These are phyloP conservation scores for Patella ulyssiponensis DNA, from an alignment of 2,888 invertebrate genomes.

Conservation along the genomic window DNA sequence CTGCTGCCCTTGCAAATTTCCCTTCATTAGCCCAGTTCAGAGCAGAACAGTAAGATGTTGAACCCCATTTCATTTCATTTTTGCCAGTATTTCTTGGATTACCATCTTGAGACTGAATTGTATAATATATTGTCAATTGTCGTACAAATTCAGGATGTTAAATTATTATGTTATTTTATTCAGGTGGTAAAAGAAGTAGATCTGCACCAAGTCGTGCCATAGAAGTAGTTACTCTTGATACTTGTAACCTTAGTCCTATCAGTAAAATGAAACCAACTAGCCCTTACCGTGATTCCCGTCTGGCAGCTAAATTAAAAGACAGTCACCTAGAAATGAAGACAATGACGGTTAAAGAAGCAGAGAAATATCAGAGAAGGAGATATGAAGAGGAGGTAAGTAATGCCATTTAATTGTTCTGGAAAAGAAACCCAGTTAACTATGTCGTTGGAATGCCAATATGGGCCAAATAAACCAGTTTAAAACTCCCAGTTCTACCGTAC, in stretches of 20 bases:
- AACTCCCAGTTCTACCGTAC: no score
- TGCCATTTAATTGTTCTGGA: not conserved
- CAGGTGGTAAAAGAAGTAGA: constrained; percentile 63
- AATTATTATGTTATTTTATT: not conserved
- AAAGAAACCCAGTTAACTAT: no score
- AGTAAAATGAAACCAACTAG: constrained; percentile 51
- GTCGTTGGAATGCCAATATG: no score
- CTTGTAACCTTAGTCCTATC: constrained; percentile 48
- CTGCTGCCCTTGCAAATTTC: no score
- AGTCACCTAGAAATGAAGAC: constrained; percentile 67
- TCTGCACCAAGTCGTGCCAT: constrained; percentile 68
- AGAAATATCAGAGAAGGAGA: constrained; percentile 74
- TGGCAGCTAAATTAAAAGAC: constrained; percentile 51
- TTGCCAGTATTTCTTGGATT: no score
- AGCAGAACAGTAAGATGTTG: no score
- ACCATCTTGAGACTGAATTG: no score
- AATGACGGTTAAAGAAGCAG: constrained; percentile 75
- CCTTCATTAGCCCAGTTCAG: no score
- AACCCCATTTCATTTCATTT: no score
- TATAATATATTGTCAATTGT: no score
- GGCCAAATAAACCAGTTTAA: no score
- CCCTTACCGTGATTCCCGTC: constrained; percentile 44
- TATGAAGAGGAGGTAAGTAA: constrained; percentile 64
- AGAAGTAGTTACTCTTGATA: constrained; percentile 55
- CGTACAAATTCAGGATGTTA: no score